Evolutionary conservation across 2,888 invertebrate species (phyloP).

Genomic region (Allygus modestus): DNA sequence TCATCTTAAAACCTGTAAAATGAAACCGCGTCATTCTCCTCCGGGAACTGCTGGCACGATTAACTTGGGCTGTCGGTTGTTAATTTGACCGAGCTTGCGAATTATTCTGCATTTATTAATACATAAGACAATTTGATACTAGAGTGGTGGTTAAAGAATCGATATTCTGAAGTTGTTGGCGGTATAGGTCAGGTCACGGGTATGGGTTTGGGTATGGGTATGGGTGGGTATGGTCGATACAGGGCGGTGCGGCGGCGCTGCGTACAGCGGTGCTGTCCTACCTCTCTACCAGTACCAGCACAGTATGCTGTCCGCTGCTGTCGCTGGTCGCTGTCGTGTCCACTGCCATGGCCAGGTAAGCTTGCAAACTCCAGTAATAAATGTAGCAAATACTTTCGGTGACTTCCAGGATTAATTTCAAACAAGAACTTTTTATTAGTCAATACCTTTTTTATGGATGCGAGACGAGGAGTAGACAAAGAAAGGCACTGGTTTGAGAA

Average conservation of each 20-base stretch:
- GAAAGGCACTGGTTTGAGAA: no score
- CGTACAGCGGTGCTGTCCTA: not conserved
- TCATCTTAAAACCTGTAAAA: no score
- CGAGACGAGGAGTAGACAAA: no score
- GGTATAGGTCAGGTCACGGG: constrained; percentile 39
- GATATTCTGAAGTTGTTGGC: constrained; percentile 6
- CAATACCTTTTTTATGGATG: no score
- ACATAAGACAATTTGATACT: not conserved
- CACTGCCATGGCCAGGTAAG: not conserved
- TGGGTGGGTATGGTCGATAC: constrained; percentile 34
- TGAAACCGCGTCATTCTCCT: no score
- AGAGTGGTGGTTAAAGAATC: not conserved
- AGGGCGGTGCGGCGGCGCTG: constrained; percentile 27
- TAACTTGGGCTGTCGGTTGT: no score
- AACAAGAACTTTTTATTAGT: no score
- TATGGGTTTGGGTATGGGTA: constrained; percentile 36
- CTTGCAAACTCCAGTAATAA: not conserved
- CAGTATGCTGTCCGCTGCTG: not conserved
- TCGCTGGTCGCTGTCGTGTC: not conserved
- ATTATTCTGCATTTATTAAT: not conserved
- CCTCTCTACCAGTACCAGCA: not conserved
- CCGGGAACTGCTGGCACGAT: no score
- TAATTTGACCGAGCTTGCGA: no score
- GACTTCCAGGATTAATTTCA: no score
- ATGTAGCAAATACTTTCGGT: no score